Percentiles rank a stretch among this genome's conserved stretches.
phyloP scores from a whole-genome alignment of 37 sponge, comb jelly and placozoan genomes.

The Ianthella basta region DNA sequence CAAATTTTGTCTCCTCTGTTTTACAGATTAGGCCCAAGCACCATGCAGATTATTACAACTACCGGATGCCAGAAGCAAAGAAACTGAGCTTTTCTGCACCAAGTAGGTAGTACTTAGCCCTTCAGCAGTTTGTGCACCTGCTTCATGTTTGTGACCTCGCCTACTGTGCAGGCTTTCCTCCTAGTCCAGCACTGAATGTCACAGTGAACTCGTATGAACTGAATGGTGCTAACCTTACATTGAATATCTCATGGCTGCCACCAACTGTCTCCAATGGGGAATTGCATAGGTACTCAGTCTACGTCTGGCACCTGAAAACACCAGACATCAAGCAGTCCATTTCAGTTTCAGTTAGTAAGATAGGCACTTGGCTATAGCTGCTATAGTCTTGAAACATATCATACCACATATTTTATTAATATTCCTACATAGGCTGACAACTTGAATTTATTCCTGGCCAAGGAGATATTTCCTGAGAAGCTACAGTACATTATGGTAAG shows the following conservation, averaged over 20 bases:
- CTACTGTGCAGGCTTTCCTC: neutral
- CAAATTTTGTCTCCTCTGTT: too few relatives aligned
- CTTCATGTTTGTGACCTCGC: too few relatives aligned
- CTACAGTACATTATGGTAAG: constrained; percentile 23
- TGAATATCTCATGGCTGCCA: constrained; percentile 14
- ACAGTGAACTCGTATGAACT: neutral
- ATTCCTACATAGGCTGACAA: neutral
- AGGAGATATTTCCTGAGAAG: constrained; percentile 16
- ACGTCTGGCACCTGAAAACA: neutral
- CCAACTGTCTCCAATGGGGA: neutral
- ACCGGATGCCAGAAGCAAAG: too few relatives aligned
- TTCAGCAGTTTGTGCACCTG: too few relatives aligned
- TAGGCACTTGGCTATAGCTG: too few relatives aligned
- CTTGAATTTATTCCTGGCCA: neutral
- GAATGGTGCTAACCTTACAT: neutral
- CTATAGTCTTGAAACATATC: too few relatives aligned
- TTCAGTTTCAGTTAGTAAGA: too few relatives aligned
- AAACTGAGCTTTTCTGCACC: too few relatives aligned
- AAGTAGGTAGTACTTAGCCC: too few relatives aligned
- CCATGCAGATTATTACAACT: too few relatives aligned
- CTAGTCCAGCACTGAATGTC: constrained; percentile 23
- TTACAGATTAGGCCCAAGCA: too few relatives aligned
- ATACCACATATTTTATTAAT: too few relatives aligned
- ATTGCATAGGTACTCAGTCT: neutral
- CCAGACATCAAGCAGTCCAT: neutral